Conservation (phyloP, 2,888 invertebrate species). For the Byasa hedistus region DNA sequence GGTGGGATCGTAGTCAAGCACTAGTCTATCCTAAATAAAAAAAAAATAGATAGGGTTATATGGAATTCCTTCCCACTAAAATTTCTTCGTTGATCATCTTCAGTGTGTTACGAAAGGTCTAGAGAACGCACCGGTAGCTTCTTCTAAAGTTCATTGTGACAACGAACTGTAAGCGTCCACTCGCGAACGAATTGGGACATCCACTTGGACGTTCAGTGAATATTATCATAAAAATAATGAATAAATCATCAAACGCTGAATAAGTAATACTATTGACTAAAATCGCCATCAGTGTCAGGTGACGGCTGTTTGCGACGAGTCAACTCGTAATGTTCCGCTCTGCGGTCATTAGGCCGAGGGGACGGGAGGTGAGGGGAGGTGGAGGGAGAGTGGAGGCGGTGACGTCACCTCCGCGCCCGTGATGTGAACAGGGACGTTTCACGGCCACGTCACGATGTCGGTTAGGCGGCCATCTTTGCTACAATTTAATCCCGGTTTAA, state of each 20-base stretch:
- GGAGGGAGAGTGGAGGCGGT: slow-evolving; percentile 13
- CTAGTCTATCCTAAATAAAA: too few relatives aligned
- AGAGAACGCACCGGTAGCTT: too few relatives aligned
- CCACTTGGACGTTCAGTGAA: too few relatives aligned
- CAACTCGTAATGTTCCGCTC: slow-evolving; percentile 33
- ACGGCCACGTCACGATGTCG: slow-evolving; percentile 35
- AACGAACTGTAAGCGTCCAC: too few relatives aligned
- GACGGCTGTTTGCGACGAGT: slow-evolving; percentile 33
- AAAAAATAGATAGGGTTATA: too few relatives aligned
- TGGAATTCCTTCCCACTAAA: too few relatives aligned
- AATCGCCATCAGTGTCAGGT: slow-evolving; percentile 33
- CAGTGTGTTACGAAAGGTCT: too few relatives aligned
- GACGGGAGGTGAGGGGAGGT: not conserved
- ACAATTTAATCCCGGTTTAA: slow-evolving; percentile 3
- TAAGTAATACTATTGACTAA: slow-evolving; percentile 16
- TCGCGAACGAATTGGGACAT: too few relatives aligned
- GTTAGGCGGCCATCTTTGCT: slow-evolving; percentile 21
- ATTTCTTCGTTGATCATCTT: too few relatives aligned
- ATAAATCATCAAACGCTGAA: not conserved
- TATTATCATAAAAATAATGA: too few relatives aligned
- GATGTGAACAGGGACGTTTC: slow-evolving; percentile 39
- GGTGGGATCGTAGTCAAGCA: too few relatives aligned
- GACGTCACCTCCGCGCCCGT: slow-evolving; percentile 37
- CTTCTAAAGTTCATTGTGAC: too few relatives aligned
- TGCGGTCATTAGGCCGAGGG: slow-evolving; percentile 31